Conservation (phyloP, 2,113 vertebrate genomes). For the Phainopepla nitens region DNA sequence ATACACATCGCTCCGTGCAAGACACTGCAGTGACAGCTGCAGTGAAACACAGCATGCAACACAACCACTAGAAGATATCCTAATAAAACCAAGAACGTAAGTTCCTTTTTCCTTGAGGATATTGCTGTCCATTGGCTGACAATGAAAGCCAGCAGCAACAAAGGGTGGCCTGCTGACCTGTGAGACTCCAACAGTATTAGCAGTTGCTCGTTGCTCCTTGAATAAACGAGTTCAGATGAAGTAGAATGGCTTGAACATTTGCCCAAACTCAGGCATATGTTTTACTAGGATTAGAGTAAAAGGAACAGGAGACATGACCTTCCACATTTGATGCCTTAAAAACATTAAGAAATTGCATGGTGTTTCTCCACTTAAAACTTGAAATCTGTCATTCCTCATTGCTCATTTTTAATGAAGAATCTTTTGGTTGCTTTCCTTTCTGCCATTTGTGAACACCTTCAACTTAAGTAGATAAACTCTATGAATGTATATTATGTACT, state of each 20-base stretch:
- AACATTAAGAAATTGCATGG: background rate
- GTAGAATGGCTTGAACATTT: background rate
- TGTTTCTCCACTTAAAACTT: background rate
- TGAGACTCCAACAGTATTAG: background rate
- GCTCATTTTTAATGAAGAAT: background rate
- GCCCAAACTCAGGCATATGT: background rate
- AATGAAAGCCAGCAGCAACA: background rate
- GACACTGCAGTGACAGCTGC: background rate
- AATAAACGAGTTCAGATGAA: background rate
- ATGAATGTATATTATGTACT: background rate
- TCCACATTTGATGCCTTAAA: background rate
- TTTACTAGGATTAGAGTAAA: background rate
- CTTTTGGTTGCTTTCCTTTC: background rate
- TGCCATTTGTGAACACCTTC: background rate
- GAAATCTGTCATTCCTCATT: background rate
- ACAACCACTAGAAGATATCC: background rate
- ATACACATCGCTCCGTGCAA: fast-evolving
- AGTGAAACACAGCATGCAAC: background rate
- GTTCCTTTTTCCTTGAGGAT: background rate
- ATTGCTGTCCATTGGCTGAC: background rate
- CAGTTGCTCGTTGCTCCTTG: background rate
- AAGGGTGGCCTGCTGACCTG: background rate
- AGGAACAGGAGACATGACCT: background rate
- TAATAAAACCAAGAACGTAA: background rate
- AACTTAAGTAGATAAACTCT: background rate